Base-by-base conservation (phyloP, 2,797 vertebrate genomes). In the Cynodonichthys magdalenae region DNA sequence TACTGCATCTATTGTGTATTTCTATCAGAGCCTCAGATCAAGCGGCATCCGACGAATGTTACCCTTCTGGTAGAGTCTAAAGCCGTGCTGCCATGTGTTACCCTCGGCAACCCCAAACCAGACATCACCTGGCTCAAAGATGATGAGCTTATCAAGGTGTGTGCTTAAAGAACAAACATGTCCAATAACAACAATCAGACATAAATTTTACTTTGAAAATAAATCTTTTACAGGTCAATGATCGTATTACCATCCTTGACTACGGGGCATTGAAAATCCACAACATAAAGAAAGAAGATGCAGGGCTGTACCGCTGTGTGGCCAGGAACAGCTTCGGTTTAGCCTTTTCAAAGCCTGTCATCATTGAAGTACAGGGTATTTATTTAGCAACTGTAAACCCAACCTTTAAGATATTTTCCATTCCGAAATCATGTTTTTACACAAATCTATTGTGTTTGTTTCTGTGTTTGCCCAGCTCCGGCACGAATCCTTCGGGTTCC, bases 21-120 rank as follows among this genome's bases (percentile, higher is more conserved):
- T 46, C 9, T 47, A 3, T 47, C 46, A 47, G 98, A 96, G 72
- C 97, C 98, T 12, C 96, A 96, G 91, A 99, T 99, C 86, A 98
- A 95, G 51, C 94, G 96, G 2, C 96, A 96, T 47, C 96, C 98
- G 6, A 92, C 89, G 65, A 96, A 97, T 11, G 80, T 97, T 18
- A 98, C 96, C 68, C 91, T 95, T 59, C 93, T 97, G 79, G 69
- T 98, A 45, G 97, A 96, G 39, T 93, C 97, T 66, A 99, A 99
- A 81, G 96, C 95, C 15, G 96, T 98, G 76, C 69, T 99, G 55
- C 97, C 96, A 0, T 99, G 97, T 36, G 95, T 94, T 55, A 94
- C 95, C 1, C 92, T 98, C 65, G 98, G 98, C n/a, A 96, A 98
- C 81, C 97, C 98, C 56, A 99, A 98, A 82, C 98, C 98, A 5